phyloP scores from a whole-genome alignment of 2,797 vertebrate species.

The Furcifer pardalis region DNA sequence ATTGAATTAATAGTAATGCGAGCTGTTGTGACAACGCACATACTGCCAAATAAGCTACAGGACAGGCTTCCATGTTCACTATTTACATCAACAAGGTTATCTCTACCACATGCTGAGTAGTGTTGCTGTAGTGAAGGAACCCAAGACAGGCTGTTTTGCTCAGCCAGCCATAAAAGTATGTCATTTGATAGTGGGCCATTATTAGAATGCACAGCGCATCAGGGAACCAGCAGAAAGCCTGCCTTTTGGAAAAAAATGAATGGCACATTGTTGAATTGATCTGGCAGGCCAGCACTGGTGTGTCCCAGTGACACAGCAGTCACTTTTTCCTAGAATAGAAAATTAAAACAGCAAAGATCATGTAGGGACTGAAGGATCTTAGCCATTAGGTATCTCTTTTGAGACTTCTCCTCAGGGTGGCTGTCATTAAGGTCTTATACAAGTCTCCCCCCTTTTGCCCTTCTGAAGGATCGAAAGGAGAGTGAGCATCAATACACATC shows the following conservation, averaged over 20 bases:
- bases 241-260: slow-evolving; percentile 50
- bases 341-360: slow-evolving; percentile 66
- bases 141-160: slow-evolving; percentile 1
- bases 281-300: slow-evolving; percentile 60
- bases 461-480: not conserved
- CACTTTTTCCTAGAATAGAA: slow-evolving; percentile 59
- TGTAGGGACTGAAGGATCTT: slow-evolving; percentile 45
- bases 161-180: slow-evolving; percentile 11
- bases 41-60: no score
- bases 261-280: slow-evolving; percentile 63
- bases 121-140: not conserved
- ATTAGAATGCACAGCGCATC: slow-evolving; percentile 16
- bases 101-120: not conserved
- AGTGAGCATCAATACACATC: not conserved
- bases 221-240: slow-evolving; percentile 50
- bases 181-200: slow-evolving; percentile 8
- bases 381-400: slow-evolving; percentile 52
- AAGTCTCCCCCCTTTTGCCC: not conserved
- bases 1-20: no score
- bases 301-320: slow-evolving; percentile 58
- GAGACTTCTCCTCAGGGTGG: slow-evolving; percentile 26
- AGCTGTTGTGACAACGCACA: no score
- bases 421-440: not conserved
- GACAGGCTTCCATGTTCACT: not conserved
- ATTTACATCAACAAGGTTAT: not conserved